Base-by-base conservation (phyloP, 1,140 invertebrate species). In the Harpegnathos saltator region DNA sequence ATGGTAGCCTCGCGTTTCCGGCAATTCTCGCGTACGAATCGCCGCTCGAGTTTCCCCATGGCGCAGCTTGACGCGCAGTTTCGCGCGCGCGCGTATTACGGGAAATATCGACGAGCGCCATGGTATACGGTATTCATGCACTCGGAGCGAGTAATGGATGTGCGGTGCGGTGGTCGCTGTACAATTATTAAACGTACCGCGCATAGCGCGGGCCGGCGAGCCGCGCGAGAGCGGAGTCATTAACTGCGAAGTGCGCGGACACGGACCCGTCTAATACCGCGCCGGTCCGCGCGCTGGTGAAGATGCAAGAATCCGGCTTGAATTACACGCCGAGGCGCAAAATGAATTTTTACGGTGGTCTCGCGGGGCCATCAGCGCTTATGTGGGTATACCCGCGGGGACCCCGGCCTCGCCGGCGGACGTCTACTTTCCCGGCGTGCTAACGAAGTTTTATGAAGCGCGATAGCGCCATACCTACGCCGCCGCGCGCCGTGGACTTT, bases 381-480 rank as follows among this genome's bases (percentile, higher is more conserved):
- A 84, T 83, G 75, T 44, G 38, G 63, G 72, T 48, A 84, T 63
- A 54, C 44, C 77, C 65, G 15, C 59, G 72, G 38, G 66, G 7
- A 24, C 58, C 71, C 14, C 15, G 38, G 54, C 62, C 62, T 56
- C 61, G 78, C 59, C 19, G 52, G 73, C 83, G 65, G 81, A 82
- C 85, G 90, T 92, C 90, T 90, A 93, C 91, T 92, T 91, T 83
- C 82, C 85, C 82, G 85, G 89, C 80, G 63, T 86, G 87, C 89
- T 94, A 94, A 94, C 92, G 91, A 93, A 93, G 93, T 93, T 94
- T 94, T 94, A 93, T 94, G 93, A 93, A 94, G 91, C 92, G 91
- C 90, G 91, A 92, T 93, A 92, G 92, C 90, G 89, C 90, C 89
- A 90, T 91, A 90, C 90, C 89, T 91, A 89, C 86, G 84, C 82